Evolutionary conservation across 1,140 invertebrate genomes (phyloP).

Genomic region (Brachionus plicatilis): DNA sequence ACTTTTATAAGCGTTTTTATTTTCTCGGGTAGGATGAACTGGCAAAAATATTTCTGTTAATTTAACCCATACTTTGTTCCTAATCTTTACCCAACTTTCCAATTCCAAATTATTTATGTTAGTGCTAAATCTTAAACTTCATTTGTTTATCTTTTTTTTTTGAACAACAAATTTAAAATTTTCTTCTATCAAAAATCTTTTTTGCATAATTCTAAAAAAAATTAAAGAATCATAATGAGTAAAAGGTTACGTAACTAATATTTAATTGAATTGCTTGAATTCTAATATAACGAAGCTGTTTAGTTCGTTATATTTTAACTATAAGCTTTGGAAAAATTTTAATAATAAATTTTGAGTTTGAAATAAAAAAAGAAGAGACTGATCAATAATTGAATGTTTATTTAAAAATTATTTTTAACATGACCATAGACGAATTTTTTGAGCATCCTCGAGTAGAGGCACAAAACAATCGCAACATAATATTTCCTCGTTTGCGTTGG

Average conservation of each 20-base stretch:
- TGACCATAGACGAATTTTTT: not conserved
- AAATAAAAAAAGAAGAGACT: not conserved
- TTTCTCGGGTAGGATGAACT: too few species aligned
- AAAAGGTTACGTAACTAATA: not conserved
- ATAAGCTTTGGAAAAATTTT: not conserved
- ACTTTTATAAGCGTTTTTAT: too few species aligned
- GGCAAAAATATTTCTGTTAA: too few species aligned
- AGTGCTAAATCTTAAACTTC: too few species aligned
- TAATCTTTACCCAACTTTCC: too few species aligned
- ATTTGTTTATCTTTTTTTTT: too few species aligned
- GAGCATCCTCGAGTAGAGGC: conserved; percentile 4
- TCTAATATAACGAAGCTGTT: not conserved
- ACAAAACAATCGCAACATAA: not conserved
- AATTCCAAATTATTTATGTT: too few species aligned
- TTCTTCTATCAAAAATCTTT: not conserved
- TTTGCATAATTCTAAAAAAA: not conserved
- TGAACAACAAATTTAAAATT: too few species aligned
- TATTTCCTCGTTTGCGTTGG: not conserved
- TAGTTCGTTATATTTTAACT: not conserved
- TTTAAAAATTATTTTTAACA: not conserved
- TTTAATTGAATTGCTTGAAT: not conserved
- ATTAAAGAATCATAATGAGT: not conserved
- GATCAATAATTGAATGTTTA: not conserved
- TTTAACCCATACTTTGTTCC: too few species aligned
- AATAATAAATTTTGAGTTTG: not conserved